Percentiles rank a stretch among this genome's conserved stretches.
Conservation (phyloP, 2,113 vertebrate genomes). For the Triplophysa rosa region DNA sequence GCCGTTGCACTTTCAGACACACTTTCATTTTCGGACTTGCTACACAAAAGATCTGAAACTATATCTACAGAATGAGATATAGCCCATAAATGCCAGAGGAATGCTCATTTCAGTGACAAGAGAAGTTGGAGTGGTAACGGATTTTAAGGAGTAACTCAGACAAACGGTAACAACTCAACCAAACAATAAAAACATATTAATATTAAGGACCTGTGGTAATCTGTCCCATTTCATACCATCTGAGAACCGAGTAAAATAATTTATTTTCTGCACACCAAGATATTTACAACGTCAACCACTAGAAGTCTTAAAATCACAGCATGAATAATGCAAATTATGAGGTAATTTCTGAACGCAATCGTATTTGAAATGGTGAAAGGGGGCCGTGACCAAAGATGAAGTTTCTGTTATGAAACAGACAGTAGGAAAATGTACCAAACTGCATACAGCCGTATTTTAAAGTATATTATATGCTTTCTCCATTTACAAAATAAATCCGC, state of each 20-base stretch:
- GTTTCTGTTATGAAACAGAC: conserved; percentile 32
- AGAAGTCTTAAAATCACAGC: conserved; percentile 47
- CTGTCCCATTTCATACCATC: conserved; percentile 37
- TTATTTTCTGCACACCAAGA: conserved; percentile 49
- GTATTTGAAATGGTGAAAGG: conserved; percentile 35
- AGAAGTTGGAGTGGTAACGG: background rate
- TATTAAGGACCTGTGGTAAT: conserved; percentile 44
- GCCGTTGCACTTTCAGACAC: conserved; percentile 14
- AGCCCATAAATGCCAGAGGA: background rate
- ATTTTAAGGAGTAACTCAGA: conserved; percentile 1
- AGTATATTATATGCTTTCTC: conserved; percentile 30
- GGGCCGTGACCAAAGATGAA: conserved; percentile 9
- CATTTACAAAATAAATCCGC: conserved; percentile 31
- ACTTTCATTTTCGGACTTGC: background rate
- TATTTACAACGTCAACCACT: conserved; percentile 54
- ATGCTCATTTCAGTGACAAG: background rate
- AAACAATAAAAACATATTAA: conserved; percentile 24
- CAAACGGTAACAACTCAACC: conserved; percentile 18
- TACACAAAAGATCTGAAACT: conserved; percentile 12
- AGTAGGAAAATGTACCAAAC: conserved; percentile 40
- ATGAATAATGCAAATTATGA: conserved; percentile 50
- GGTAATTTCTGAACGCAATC: conserved; percentile 55
- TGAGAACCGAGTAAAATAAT: conserved; percentile 40
- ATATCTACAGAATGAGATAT: conserved; percentile 13
- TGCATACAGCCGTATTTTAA: conserved; percentile 28